phyloP scores from a whole-genome alignment of 1,140 invertebrate genomes.

The Drosophila willistoni region DNA sequence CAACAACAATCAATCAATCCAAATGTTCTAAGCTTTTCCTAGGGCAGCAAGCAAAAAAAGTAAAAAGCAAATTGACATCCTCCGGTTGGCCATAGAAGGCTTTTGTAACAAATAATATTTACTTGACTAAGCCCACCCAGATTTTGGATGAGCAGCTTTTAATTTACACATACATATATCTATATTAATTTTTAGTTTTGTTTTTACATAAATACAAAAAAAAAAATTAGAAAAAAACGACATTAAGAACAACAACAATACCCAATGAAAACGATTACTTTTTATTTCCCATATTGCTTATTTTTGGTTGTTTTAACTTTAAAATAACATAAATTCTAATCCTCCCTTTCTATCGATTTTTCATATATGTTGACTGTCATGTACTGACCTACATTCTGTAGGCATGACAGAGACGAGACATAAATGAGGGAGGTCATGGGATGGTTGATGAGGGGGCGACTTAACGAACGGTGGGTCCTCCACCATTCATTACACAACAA shows the following conservation, averaged over 20 bases:
- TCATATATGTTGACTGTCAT: slow-evolving; percentile 29
- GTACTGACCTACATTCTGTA: slow-evolving; percentile 65
- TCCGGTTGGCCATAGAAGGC: slow-evolving; percentile 55
- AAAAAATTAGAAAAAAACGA: slow-evolving; percentile 16
- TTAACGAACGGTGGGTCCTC: not conserved
- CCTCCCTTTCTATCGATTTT: slow-evolving; percentile 60
- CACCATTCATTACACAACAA: slow-evolving; percentile 38
- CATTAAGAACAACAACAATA: slow-evolving; percentile 17
- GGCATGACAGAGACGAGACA: not conserved
- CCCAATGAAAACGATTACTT: slow-evolving; percentile 38
- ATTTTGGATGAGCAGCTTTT: slow-evolving; percentile 27
- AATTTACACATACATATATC: slow-evolving; percentile 40
- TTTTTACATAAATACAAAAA: slow-evolving; percentile 38
- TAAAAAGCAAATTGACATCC: slow-evolving; percentile 13
- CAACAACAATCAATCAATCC: slow-evolving; percentile 10
- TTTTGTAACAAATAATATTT: slow-evolving; percentile 28
- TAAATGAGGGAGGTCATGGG: not conserved
- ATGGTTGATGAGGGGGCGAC: not conserved
- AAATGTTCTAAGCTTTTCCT: slow-evolving; percentile 40
- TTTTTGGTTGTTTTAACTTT: slow-evolving; percentile 1
- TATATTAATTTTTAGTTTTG: slow-evolving; percentile 49
- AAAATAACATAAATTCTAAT: slow-evolving; percentile 34
- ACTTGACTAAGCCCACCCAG: slow-evolving; percentile 15
- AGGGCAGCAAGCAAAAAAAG: slow-evolving; percentile 30
- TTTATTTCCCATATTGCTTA: slow-evolving; percentile 31